Evolutionary conservation across 2,113 vertebrate genomes (phyloP).

Genomic region (Scartelaos histophorus): DNA sequence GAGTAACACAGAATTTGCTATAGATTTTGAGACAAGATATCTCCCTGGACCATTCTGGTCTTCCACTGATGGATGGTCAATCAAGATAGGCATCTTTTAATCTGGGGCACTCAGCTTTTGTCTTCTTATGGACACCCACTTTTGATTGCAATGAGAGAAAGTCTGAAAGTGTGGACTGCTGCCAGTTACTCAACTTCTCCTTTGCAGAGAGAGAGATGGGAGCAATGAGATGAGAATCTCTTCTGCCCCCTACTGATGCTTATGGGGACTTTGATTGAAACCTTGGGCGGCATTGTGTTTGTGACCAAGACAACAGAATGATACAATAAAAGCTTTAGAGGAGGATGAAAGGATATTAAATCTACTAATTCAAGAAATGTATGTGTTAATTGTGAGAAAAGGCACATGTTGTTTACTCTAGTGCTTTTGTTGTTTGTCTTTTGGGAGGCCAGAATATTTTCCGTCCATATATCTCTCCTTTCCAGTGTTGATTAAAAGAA

Average conservation of each 20-base stretch:
- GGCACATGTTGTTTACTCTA: background rate
- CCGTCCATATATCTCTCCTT: constrained; percentile 6
- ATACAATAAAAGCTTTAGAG: background rate
- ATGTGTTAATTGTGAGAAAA: background rate
- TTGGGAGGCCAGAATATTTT: constrained; percentile 30
- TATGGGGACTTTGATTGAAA: constrained; percentile 12
- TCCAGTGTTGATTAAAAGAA: constrained; percentile 47
- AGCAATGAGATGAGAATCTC: constrained; percentile 43
- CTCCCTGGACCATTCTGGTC: constrained; percentile 3
- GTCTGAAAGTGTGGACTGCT: constrained; percentile 20
- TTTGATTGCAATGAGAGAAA: constrained; percentile 20
- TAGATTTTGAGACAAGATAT: constrained; percentile 23
- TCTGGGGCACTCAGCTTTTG: constrained; percentile 2
- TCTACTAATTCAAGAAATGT: background rate
- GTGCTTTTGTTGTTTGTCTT: constrained; percentile 13
- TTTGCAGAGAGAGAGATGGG: constrained; percentile 8
- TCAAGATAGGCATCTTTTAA: constrained; percentile 27
- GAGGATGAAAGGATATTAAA: background rate
- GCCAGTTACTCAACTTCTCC: constrained; percentile 20
- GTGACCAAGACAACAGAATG: background rate
- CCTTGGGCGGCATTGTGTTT: background rate
- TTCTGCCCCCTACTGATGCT: constrained; percentile 62
- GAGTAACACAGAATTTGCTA: constrained; percentile 3
- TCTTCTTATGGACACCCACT: constrained; percentile 10
- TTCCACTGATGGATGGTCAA: constrained; percentile 18